Evolutionary conservation across 2,888 invertebrate species (phyloP).

Genomic region (Stictocephala bisonia): DNA sequence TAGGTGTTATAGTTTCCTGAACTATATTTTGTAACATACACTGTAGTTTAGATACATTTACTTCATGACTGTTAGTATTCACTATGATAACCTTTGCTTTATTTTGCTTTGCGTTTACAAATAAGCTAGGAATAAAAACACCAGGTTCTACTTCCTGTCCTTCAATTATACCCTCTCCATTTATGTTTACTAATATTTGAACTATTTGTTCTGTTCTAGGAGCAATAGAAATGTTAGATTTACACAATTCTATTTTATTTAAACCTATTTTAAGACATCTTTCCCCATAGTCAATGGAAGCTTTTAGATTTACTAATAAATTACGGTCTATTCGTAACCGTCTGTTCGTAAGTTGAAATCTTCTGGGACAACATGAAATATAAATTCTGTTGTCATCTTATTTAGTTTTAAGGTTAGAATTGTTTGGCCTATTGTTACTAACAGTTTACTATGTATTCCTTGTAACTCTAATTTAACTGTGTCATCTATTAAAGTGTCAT

Average conservation of each 20-base stretch:
- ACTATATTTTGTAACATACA: too few relatives aligned
- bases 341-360: background rate
- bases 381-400: background rate
- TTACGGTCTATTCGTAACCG: background rate
- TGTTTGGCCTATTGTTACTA: background rate
- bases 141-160: background rate
- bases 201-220: background rate
- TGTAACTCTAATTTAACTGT: background rate
- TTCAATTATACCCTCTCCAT: constrained; percentile 11
- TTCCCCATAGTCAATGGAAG: background rate
- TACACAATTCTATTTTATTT: background rate
- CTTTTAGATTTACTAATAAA: background rate
- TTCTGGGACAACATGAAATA: background rate
- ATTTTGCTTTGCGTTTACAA: too few relatives aligned
- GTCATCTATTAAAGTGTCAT: constrained; percentile 24
- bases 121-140: too few relatives aligned
- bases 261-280: background rate
- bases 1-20: too few relatives aligned
- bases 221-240: background rate
- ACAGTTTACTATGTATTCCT: background rate
- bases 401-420: background rate
- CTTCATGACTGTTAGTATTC: too few relatives aligned
- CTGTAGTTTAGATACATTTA: too few relatives aligned
- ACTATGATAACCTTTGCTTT: too few relatives aligned
- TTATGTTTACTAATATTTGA: background rate